Evolutionary conservation across 2,113 vertebrate species (phyloP).

Genomic region (Lethenteron camtschaticum): DNA sequence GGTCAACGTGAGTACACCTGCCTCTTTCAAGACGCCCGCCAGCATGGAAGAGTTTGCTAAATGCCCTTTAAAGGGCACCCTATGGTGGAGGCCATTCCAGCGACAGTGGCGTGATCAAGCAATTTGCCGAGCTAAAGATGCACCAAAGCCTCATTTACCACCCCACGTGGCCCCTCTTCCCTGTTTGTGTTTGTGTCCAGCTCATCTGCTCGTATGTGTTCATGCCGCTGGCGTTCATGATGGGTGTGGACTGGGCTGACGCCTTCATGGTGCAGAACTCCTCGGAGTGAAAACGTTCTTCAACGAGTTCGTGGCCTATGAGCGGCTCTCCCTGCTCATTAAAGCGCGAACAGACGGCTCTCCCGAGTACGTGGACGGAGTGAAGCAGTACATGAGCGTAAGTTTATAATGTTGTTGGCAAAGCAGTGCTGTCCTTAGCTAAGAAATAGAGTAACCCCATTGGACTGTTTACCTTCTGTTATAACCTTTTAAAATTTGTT

Average conservation of each 20-base stretch:
- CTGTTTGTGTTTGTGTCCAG: slow-evolving; percentile 18
- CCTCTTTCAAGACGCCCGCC: too few relatives aligned
- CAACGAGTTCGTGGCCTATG: slow-evolving; percentile 60
- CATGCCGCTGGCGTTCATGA: slow-evolving; percentile 62
- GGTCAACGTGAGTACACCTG: too few relatives aligned
- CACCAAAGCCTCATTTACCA: too few relatives aligned
- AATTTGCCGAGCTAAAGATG: too few relatives aligned
- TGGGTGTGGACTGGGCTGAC: slow-evolving; percentile 68
- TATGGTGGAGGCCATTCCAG: neutral
- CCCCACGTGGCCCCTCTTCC: neutral
- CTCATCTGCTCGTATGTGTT: slow-evolving; percentile 52
- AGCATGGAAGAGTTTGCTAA: neutral
- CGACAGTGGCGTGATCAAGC: too few relatives aligned
- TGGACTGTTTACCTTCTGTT: too few relatives aligned
- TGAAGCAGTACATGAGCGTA: slow-evolving; percentile 48
- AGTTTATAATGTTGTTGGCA: slow-evolving; percentile 14
- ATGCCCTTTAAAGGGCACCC: neutral
- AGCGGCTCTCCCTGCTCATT: slow-evolving; percentile 37
- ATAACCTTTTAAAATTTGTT: too few relatives aligned
- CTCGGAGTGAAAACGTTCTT: slow-evolving; percentile 61
- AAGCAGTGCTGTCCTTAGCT: too few relatives aligned
- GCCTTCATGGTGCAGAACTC: slow-evolving; percentile 52
- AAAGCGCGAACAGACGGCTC: slow-evolving; percentile 28
- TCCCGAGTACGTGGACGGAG: slow-evolving; percentile 30
- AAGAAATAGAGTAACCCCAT: too few relatives aligned